Percentiles rank a stretch among this genome's conserved stretches.
Conservation (phyloP, 2,888 invertebrate species). For the Lithosia quadra region DNA sequence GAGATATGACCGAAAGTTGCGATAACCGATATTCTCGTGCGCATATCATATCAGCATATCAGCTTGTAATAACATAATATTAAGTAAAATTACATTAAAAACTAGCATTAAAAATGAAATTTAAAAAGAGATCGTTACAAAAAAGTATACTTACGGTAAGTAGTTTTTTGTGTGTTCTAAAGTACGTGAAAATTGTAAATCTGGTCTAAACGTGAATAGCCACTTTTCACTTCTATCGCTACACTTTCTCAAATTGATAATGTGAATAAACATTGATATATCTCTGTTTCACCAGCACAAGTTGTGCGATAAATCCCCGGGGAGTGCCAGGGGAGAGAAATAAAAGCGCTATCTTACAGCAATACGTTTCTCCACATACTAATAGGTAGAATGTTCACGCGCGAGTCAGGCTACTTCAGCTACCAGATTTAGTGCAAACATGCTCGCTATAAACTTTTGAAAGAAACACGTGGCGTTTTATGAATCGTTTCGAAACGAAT, state of each 20-base stretch:
- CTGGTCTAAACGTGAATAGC: neutral
- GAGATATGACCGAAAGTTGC: too few species aligned
- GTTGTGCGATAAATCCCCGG: slow-evolving; percentile 62
- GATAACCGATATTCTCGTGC: too few species aligned
- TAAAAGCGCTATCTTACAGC: slow-evolving; percentile 72
- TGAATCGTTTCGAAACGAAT: slow-evolving; percentile 33
- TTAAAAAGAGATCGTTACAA: neutral
- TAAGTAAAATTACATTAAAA: too few species aligned
- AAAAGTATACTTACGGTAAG: too few species aligned
- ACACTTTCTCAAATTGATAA: slow-evolving; percentile 31
- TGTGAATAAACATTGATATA: slow-evolving; percentile 48
- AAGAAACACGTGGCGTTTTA: slow-evolving; percentile 51
- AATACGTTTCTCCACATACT: slow-evolving; percentile 66
- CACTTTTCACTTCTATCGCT: slow-evolving; percentile 1
- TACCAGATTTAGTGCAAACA: slow-evolving; percentile 62
- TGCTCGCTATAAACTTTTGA: slow-evolving; percentile 55
- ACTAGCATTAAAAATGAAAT: neutral
- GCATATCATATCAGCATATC: too few species aligned
- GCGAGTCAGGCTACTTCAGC: slow-evolving; percentile 51
- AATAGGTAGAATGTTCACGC: slow-evolving; percentile 57
- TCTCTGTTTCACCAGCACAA: slow-evolving; percentile 54
- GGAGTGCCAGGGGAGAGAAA: slow-evolving; percentile 60
- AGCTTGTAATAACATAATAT: too few species aligned
- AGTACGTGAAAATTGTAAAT: neutral
- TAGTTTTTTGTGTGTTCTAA: too few species aligned